phyloP scores from a whole-genome alignment of 2,888 invertebrate genomes.

The Synanthedon vespiformis region DNA sequence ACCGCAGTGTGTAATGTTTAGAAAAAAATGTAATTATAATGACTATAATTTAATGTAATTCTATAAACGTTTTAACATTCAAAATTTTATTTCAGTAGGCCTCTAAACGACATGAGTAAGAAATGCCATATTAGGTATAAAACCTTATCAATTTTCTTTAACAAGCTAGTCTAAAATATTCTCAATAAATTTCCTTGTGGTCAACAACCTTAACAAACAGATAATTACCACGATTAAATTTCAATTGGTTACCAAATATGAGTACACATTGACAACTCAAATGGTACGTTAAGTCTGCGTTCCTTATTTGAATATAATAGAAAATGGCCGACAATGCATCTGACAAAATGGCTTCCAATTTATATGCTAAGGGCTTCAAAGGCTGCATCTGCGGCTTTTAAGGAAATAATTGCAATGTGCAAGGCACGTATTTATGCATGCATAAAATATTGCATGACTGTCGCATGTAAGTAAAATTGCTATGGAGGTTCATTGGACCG shows the following conservation, averaged over 20 bases:
- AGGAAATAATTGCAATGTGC: slow-evolving; percentile 24
- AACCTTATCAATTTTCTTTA: no score
- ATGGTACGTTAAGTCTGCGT: slow-evolving; percentile 6
- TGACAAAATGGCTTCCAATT: slow-evolving; percentile 30
- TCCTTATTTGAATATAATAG: slow-evolving; percentile 58
- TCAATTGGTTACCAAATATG: slow-evolving; percentile 9
- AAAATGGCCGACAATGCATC: slow-evolving; percentile 36
- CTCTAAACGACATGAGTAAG: no score
- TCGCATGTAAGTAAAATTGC: not conserved
- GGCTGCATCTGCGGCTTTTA: slow-evolving; percentile 26
- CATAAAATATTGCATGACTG: not conserved
- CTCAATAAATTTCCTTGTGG: no score
- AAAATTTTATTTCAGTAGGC: no score
- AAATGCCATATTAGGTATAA: no score
- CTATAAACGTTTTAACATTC: no score
- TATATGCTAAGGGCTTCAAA: slow-evolving; percentile 37
- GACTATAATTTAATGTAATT: no score
- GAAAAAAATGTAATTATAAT: no score
- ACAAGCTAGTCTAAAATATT: no score
- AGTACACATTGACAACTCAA: slow-evolving; percentile 3
- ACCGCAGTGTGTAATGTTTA: no score
- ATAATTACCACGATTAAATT: not conserved
- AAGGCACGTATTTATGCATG: slow-evolving; percentile 2
- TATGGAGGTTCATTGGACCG: not conserved
- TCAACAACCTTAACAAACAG: no score